phyloP scores from a whole-genome alignment of 2,888 invertebrate species.

The Orchestes rusci region DNA sequence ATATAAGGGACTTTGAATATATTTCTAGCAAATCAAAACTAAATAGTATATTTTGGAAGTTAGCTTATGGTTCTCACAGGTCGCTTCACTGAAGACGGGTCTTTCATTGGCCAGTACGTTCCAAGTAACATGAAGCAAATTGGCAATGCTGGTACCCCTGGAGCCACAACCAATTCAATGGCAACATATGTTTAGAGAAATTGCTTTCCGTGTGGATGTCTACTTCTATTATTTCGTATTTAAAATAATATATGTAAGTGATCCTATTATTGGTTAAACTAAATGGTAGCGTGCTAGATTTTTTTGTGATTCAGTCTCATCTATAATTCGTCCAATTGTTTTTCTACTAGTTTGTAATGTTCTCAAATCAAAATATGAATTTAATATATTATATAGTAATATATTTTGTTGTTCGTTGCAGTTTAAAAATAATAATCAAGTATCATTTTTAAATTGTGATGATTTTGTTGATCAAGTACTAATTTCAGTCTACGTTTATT shows the following conservation, averaged over 20 bases:
- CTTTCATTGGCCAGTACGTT: conserved; percentile 96
- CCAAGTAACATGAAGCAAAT: conserved; percentile 66
- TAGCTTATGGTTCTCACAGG: no score
- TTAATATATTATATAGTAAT: conserved; percentile 34
- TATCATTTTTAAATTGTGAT: conserved; percentile 31
- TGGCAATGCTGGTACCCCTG: conserved; percentile 45
- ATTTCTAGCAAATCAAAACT: no score
- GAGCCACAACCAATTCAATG: conserved; percentile 48
- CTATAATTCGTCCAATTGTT: conserved; percentile 31
- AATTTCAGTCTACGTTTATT: conserved; percentile 31
- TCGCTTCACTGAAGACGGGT: conserved; percentile 94
- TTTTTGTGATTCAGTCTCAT: conserved; percentile 25
- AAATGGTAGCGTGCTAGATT: conserved; percentile 9
- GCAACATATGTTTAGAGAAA: conserved; percentile 57
- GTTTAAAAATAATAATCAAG: conserved; percentile 28
- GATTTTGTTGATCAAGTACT: conserved; percentile 29
- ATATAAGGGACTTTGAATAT: no score
- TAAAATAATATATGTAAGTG: neutral
- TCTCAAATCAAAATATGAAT: conserved; percentile 31
- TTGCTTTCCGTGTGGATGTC: conserved; percentile 30
- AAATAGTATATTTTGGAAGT: no score
- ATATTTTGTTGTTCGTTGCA: conserved; percentile 35
- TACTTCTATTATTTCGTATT: conserved; percentile 14
- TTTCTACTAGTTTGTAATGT: conserved; percentile 29
- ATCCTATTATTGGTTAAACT: neutral